phyloP scores from a whole-genome alignment of 1,140 invertebrate species.

The Teleogryllus occipitalis region DNA sequence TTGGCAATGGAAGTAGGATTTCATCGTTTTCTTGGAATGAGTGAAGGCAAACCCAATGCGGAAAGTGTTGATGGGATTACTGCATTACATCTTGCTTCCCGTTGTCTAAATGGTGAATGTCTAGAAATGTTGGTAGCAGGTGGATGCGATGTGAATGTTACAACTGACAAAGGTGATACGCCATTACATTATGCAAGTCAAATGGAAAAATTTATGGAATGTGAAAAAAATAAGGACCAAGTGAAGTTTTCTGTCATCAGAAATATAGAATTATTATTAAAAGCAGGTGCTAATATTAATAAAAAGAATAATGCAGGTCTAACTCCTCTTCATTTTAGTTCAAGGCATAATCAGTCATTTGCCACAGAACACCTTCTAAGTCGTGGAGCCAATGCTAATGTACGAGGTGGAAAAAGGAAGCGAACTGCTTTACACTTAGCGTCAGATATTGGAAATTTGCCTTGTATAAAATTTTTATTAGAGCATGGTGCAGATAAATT shows the following conservation, averaged over 20 bases:
- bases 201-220: neutral
- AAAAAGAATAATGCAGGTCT: neutral
- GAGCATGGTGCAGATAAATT: neutral
- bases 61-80: neutral
- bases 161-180: neutral
- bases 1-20: neutral
- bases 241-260: too few species aligned
- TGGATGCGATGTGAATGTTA: neutral
- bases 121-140: neutral
- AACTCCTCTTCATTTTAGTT: neutral
- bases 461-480: neutral
- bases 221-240: too few species aligned
- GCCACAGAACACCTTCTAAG: neutral
- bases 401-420: neutral
- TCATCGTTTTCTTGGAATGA: neutral
- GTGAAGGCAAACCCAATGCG: neutral
- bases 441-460: neutral
- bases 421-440: neutral
- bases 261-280: neutral
- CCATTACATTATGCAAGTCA: neutral
- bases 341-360: neutral
- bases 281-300: neutral
- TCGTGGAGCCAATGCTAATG: neutral
- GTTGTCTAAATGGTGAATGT: neutral
- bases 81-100: neutral